These are phyloP conservation scores for Calameuta filiformis DNA, from an alignment of 2,888 invertebrate species.

Conservation along the genomic window DNA sequence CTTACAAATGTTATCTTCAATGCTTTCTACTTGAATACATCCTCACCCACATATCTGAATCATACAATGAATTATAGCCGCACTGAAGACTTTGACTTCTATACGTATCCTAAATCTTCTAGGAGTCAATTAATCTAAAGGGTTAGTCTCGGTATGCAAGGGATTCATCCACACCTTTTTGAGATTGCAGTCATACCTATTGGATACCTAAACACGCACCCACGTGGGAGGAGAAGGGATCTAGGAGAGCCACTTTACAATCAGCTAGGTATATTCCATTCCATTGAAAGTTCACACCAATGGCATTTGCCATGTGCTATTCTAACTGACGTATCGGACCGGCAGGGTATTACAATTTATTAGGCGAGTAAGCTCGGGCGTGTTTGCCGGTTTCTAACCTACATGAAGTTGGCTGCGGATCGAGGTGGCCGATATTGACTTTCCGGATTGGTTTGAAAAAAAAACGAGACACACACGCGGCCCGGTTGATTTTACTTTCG, in stretches of 20 bases:
- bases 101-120: background rate
- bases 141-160: conserved; percentile 41
- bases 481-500: background rate
- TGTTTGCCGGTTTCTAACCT: background rate
- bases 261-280: conserved; percentile 26
- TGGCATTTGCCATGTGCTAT: conserved; percentile 50
- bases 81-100: background rate
- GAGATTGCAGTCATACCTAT: conserved; percentile 39
- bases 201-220: conserved; percentile 44
- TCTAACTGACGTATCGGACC: conserved; percentile 34
- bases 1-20: background rate
- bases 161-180: conserved; percentile 44
- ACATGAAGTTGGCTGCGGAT: conserved; percentile 16
- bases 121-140: background rate
- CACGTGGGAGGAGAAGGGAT: conserved; percentile 23
- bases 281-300: conserved; percentile 59
- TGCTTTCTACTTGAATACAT: background rate
- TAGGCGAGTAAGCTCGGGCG: conserved; percentile 31
- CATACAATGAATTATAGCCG: background rate
- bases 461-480: background rate
- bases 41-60: no score
- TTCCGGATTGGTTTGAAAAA: conserved; percentile 16
- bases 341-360: conserved; percentile 54
- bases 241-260: background rate
- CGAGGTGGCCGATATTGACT: conserved; percentile 31